Evolutionary conservation across 2,113 vertebrate genomes (phyloP), one percentile per base, ranked within the genome.

Genomic region (Symphodus melops): DNA sequence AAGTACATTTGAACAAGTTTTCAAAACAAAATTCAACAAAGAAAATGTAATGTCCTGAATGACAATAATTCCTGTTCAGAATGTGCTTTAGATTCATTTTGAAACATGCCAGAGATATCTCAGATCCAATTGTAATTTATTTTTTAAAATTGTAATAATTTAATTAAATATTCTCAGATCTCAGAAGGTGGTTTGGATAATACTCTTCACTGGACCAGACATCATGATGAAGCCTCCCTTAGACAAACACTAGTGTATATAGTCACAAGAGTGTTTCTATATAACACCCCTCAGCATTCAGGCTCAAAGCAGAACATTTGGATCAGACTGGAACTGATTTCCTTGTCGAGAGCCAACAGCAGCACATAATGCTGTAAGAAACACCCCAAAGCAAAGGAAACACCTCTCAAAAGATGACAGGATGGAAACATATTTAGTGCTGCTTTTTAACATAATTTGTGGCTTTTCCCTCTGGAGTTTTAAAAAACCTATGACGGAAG

Each of bases 71-170:
- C 62, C 66, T 80, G 72, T 54, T 20, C 53, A 89, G 75, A 81
- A 77, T 66, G 68, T 63, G 65, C 71, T 51, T 87, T 41, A 68
- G 49, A 83, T 77, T 84, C 53, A 57, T 54, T 21, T 52, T 5
- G 62, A 46, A 70, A 36, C 81, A 77, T 77, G 81, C 69, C 61
- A 78, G 68, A 83, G 64, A 88, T 75, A 72, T 75, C 75, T 67
- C 55, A 68, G 58, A 86, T 91, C 66, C 86, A 82, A 86, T 77
- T 89, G 90, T 85, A 89, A 92, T n/a, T n/a, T n/a, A n/a, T n/a
- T n/a, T n/a, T n/a, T n/a, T n/a, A n/a, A n/a, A n/a, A n/a, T n/a
- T n/a, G n/a, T n/a, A n/a, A n/a, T n/a, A n/a, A n/a, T n/a, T n/a
- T n/a, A n/a, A 81, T 85, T 79, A 75, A 85, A 84, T 82, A 76